Conservation (phyloP, 2,113 vertebrate species). For the Eira barbara region DNA sequence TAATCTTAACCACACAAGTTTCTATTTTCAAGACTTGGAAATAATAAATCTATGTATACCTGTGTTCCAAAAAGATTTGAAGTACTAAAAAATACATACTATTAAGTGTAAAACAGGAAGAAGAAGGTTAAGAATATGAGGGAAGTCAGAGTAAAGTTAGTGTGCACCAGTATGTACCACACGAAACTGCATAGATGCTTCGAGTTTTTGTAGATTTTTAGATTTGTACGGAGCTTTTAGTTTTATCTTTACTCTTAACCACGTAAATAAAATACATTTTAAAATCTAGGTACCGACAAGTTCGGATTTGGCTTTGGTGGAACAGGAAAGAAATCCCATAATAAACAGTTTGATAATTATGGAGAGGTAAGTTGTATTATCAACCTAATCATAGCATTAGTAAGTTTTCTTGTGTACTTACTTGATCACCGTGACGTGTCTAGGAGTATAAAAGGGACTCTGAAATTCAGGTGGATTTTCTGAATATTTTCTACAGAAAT, state of each 20-base stretch:
- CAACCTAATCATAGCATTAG: not conserved
- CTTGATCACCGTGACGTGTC: not conserved
- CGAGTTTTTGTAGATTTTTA: not conserved
- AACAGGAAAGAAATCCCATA: constrained; percentile 98
- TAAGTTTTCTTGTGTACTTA: not conserved
- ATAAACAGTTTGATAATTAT: constrained; percentile 99
- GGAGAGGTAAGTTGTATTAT: constrained; percentile 89
- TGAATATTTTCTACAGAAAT: not conserved
- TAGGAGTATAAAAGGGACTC: not conserved
- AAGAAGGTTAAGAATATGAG: not conserved
- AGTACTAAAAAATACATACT: not conserved
- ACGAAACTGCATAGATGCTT: rapidly evolving
- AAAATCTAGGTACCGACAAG: constrained; percentile 93
- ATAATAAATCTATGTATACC: not conserved
- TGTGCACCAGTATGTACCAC: too few species aligned
- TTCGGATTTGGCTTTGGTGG: constrained; percentile 98
- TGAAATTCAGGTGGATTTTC: not conserved
- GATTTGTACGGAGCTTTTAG: not conserved
- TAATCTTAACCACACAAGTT: not conserved
- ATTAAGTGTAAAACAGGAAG: not conserved
- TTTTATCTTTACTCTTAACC: not conserved
- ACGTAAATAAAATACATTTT: not conserved
- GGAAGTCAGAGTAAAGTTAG: not conserved
- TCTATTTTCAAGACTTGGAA: not conserved
- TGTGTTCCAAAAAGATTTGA: not conserved